Conservation (phyloP, 2,888 invertebrate genomes). For the Athrips mouffetella region DNA sequence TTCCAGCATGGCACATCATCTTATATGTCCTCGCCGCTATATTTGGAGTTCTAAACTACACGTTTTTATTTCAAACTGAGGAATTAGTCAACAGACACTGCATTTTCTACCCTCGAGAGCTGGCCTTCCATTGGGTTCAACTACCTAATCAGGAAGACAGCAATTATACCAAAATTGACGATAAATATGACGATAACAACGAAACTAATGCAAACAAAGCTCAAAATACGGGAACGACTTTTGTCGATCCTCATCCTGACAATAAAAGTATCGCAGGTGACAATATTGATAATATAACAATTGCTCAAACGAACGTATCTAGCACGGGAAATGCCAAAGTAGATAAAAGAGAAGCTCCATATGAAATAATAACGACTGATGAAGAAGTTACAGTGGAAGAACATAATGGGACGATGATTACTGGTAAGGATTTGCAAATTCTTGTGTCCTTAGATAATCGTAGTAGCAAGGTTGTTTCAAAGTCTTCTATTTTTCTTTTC, state of each 20-base stretch:
- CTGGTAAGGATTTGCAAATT: slow-evolving; percentile 33
- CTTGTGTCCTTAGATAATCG: background rate
- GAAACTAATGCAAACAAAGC: slow-evolving; percentile 5
- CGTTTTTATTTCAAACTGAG: slow-evolving; percentile 60
- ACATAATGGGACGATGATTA: slow-evolving; percentile 33
- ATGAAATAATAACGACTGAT: slow-evolving; percentile 21
- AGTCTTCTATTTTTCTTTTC: too few relatives aligned
- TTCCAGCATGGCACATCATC: slow-evolving; percentile 60
- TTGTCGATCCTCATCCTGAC: too few relatives aligned
- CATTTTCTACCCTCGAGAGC: slow-evolving; percentile 48
- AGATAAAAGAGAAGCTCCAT: slow-evolving; percentile 34
- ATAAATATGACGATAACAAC: background rate
- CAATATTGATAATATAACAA: slow-evolving; percentile 15
- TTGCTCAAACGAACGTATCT: slow-evolving; percentile 33
- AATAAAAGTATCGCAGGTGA: slow-evolving; percentile 7
- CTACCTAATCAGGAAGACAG: slow-evolving; percentile 26
- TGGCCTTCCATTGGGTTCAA: slow-evolving; percentile 50
- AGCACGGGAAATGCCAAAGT: slow-evolving; percentile 26
- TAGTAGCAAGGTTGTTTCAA: background rate
- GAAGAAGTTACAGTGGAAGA: slow-evolving; percentile 26
- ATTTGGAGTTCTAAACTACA: slow-evolving; percentile 59
- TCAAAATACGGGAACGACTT: background rate
- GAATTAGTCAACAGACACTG: slow-evolving; percentile 54
- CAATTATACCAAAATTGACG: background rate
- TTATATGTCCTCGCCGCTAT: slow-evolving; percentile 53